These are phyloP conservation scores for Denticeps clupeoides DNA, from an alignment of 2,797 vertebrate genomes.

Conservation along the genomic window DNA sequence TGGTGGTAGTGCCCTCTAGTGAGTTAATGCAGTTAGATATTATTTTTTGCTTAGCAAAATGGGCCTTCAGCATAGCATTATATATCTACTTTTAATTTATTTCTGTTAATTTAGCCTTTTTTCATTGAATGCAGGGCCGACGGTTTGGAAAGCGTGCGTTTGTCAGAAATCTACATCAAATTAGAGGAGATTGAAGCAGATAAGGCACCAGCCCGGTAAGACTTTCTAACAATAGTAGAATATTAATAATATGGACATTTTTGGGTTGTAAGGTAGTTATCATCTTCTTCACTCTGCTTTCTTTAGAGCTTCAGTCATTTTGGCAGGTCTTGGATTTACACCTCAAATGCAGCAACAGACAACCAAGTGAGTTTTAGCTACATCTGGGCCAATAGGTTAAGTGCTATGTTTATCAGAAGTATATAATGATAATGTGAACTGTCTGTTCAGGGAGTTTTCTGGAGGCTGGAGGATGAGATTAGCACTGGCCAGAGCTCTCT, in stretches of 20 bases:
- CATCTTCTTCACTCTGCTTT: constrained; percentile 13
- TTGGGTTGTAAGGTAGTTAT: not conserved
- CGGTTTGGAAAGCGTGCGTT: constrained; percentile 69
- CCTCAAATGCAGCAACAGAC: constrained; percentile 85
- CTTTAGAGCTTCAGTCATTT: constrained; percentile 82
- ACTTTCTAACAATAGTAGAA: not conserved
- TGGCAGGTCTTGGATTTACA: constrained; percentile 87
- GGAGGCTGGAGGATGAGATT: constrained; percentile 97
- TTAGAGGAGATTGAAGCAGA: constrained; percentile 95
- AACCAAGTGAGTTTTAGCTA: constrained; percentile 76
- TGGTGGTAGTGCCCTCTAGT: too few relatives aligned
- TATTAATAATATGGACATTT: not conserved
- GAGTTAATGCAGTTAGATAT: too few relatives aligned
- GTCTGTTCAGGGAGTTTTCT: constrained; percentile 79
- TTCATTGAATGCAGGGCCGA: constrained; percentile 56
- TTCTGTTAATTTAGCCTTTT: not conserved
- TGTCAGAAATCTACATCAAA: constrained; percentile 80
- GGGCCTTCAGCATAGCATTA: too few relatives aligned
- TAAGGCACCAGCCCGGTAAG: constrained; percentile 88
- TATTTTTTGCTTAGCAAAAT: too few relatives aligned
- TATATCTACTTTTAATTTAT: not conserved
- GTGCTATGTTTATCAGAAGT: not conserved
- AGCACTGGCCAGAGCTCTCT: constrained; percentile 87
- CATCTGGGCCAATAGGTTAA: not conserved
- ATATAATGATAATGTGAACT: constrained; percentile 19